Conservation (phyloP, 2,797 vertebrate genomes). For the Heliangelus exortis region DNA sequence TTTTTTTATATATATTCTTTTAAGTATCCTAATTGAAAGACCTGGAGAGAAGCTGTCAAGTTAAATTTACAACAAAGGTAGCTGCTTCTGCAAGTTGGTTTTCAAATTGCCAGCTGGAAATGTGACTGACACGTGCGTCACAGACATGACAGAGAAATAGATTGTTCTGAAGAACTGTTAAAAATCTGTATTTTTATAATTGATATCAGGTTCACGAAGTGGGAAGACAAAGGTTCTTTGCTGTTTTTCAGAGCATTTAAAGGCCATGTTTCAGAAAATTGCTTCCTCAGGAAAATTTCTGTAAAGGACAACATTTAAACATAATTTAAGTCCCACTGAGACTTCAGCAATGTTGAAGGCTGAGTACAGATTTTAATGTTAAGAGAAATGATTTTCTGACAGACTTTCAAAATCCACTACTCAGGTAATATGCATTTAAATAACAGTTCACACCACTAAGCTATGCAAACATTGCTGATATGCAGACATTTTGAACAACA, state of each 20-base stretch:
- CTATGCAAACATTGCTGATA: neutral
- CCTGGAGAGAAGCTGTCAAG: slow-evolving; percentile 3
- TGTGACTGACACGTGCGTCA: neutral
- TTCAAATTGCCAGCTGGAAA: slow-evolving; percentile 10
- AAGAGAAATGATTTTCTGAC: neutral
- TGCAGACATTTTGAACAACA: neutral
- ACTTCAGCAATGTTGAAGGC: neutral
- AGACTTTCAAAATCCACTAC: neutral
- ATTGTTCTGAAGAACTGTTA: neutral
- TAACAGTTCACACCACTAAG: neutral
- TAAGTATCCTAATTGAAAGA: slow-evolving; percentile 11
- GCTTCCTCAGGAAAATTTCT: neutral
- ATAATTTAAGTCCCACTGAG: neutral
- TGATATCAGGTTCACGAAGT: neutral
- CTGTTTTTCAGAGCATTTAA: neutral
- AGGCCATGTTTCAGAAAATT: neutral
- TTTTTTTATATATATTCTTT: no score
- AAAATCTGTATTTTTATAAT: neutral
- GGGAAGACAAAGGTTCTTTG: neutral
- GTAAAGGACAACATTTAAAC: neutral
- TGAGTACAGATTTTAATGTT: neutral
- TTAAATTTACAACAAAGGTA: slow-evolving; percentile 16
- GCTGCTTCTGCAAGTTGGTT: neutral
- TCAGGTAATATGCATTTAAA: neutral
- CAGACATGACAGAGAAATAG: neutral